Conservation (phyloP, 2,797 vertebrate species). For the Allobates femoralis region DNA sequence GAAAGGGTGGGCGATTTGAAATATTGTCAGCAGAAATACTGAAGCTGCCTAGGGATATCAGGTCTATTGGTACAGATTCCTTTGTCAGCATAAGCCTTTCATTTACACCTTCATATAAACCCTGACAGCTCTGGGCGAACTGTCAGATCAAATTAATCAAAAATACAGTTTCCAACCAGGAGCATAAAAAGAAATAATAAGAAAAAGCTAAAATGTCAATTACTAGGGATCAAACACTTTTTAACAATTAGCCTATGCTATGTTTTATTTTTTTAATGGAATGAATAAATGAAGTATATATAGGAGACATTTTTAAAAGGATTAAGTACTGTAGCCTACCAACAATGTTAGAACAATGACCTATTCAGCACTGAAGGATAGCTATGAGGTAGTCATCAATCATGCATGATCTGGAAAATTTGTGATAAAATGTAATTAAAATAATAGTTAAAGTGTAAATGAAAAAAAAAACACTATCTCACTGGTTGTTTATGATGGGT, state of each 20-base stretch:
- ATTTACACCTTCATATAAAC: constrained; percentile 72
- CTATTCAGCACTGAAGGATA: not conserved
- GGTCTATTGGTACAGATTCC: constrained; percentile 62
- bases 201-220: constrained; percentile 59
- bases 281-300: not conserved
- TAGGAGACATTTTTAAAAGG: not conserved
- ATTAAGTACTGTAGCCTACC: not conserved
- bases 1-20: constrained; percentile 55
- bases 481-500: too few species aligned
- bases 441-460: not conserved
- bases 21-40: constrained; percentile 62
- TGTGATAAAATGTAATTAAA: not conserved
- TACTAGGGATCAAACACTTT: constrained; percentile 51
- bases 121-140: constrained; percentile 70
- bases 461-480: too few species aligned
- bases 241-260: not conserved
- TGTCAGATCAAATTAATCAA: constrained; percentile 72
- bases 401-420: not conserved
- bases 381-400: constrained; percentile 7
- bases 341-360: not conserved
- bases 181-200: constrained; percentile 35
- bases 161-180: constrained; percentile 63
- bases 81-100: constrained; percentile 72
- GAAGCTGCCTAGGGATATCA: constrained; percentile 70
- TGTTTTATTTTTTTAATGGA: not conserved